A percentile compares a stretch with the other conserved stretches of the same genome.
Evolutionary conservation across 2,888 invertebrate genomes (phyloP).

Genomic region (Platycheirus albimanus): DNA sequence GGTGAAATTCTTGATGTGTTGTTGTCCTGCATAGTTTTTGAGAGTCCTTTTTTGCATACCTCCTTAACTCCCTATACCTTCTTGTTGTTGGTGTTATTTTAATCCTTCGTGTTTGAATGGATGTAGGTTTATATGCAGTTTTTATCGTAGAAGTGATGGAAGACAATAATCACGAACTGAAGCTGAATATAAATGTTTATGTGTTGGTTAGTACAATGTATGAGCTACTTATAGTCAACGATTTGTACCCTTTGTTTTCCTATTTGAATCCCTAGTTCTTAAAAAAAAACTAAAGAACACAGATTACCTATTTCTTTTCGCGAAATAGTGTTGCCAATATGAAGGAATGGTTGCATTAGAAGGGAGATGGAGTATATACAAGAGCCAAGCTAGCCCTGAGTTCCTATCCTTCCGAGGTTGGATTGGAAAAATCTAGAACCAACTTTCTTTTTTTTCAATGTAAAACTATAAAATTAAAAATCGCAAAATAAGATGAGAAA

Average conservation of each 20-base stretch:
- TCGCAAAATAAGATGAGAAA: no score
- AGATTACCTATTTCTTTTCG: constrained; percentile 1
- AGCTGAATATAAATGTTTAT: neutral
- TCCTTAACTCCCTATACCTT: neutral
- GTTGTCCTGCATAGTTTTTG: constrained; percentile 41
- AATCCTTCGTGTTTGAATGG: neutral
- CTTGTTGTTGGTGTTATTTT: constrained; percentile 18
- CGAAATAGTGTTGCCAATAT: constrained; percentile 36
- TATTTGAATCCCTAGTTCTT: neutral
- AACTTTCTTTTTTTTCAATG: no score
- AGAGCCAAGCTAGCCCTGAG: no score
- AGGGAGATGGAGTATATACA: no score
- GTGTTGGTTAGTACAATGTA: no score
- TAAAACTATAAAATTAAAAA: no score
- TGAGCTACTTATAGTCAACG: no score
- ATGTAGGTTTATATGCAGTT: constrained; percentile 30
- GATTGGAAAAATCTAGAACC: no score
- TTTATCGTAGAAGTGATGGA: constrained; percentile 24
- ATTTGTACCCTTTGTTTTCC: no score
- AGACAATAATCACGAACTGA: constrained; percentile 19
- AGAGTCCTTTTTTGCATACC: constrained; percentile 38
- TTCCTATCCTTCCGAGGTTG: no score
- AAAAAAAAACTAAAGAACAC: neutral
- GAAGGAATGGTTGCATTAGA: no score
- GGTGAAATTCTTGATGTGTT: constrained; percentile 44